Base-by-base conservation (phyloP, 2,888 invertebrate genomes). In the Orchesella flavescens region DNA sequence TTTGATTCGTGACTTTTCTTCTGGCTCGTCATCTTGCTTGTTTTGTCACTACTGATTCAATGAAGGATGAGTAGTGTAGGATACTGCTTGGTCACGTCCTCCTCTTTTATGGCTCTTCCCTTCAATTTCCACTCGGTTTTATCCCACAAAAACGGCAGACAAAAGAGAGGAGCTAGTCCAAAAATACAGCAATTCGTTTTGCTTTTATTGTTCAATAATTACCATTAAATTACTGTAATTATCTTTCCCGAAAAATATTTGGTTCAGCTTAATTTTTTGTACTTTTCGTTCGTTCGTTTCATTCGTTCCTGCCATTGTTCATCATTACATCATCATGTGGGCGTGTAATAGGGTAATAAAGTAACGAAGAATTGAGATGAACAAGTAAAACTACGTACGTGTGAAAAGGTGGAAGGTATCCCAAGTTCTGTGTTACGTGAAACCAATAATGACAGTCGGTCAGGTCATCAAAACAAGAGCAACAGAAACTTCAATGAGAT, bases 201-300 rank as follows among this genome's bases (percentile, higher is more conserved):
- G 21, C 17, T 43, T 66, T 49, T 59, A 69, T 81, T 82, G 71
- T 82, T 71, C 55, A 53, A 63, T 71, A 82, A 82, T 82, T 69
- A 76, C 82, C 57, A 57, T 82, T 21, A 71, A 82, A 82, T 82
- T 82, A 71, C 57, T 63, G 82, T 65, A 75, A 82, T 82, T 82
- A 76, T 61, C 55, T n/a, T 59, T 57, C 44, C 53, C 23, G 23
- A 80, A 57, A 73, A 55, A 59, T 53, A 71, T 61, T 63, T 73
- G 72, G 71, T 79, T 68, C 79, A 79, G 79, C 72, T 79, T 72
- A 72, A 72, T 72, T 79, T 21, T 49, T 9, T 44, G 5, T 49
- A 49, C n/a, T 12, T 12, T 10, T 15, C 49, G 61, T 59, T 73
- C 21, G 72, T 24, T 66, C 65, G 73, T 72, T n/a, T 72, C 57